Base-by-base conservation (phyloP, 2,113 vertebrate genomes). In the Tricholaema leucomelas region DNA sequence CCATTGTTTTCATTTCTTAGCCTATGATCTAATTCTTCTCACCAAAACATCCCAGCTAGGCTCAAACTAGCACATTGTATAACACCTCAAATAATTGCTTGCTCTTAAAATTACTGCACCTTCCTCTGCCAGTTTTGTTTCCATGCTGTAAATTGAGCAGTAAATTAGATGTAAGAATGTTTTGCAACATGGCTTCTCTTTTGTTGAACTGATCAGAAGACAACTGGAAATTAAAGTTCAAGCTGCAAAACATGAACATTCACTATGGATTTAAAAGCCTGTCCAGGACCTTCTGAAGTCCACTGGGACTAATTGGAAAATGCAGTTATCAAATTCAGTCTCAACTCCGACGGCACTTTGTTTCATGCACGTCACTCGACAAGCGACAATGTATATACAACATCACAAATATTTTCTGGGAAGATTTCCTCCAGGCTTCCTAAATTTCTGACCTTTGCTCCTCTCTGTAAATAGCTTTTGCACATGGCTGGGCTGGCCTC, bases 381-480 rank as follows among this genome's bases (percentile, higher is more conserved):
- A 81, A 82, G 54, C 7, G 7, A 70, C 38, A 65, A 44, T 67
- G 42, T 89, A 87, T 85, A 33, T 82, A 66, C 21, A 81, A 66
- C 18, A 48, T 52, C 15, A 52, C 30, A 91, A 85, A 60, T 84
- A 64, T 85, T 91, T 94, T 91, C 86, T 85, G 84, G 78, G 87
- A 83, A 91, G 83, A 80, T 77, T 95, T 92, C 78, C 84, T 90
- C 25, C 12, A 82, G 52, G 69, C 72, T 95, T 94, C 94, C 50
- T 92, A 75, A 76, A 87, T 95, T 92, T 95, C 56, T 74, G 81
- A 4, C n/a, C 84, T 90, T 92, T 93, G 15, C n/a, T 93, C 20
- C 48, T 61, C 28, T 71, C 78, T 92, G 31, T 69, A 89, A 95
- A 87, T 93, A 91, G 28, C 69, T 93, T 94, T 82, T 91, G 81